Evolutionary conservation across 2,113 vertebrate species (phyloP).

Genomic region (Carassius gibelio): DNA sequence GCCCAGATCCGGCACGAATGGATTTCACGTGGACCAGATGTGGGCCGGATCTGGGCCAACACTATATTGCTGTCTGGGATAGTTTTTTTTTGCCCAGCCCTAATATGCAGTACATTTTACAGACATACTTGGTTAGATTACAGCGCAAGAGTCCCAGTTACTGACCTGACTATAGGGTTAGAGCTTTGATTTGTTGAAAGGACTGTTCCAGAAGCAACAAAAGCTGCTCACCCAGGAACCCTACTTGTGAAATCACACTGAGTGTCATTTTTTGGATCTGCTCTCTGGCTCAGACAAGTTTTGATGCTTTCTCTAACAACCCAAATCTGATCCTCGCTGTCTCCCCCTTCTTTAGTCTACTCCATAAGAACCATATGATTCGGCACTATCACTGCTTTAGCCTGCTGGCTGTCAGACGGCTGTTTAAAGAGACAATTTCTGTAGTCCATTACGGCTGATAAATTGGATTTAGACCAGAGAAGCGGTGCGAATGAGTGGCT

Average conservation of each 20-base stretch:
- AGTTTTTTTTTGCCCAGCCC: too few species aligned
- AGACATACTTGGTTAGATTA: background rate
- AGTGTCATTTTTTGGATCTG: background rate
- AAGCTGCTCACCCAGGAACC: background rate
- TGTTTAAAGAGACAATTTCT: constrained; percentile 70
- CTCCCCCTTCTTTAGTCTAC: constrained; percentile 13
- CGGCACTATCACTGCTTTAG: constrained; percentile 47
- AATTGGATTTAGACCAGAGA: constrained; percentile 72
- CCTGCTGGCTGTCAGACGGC: constrained; percentile 59
- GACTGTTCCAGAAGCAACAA: background rate
- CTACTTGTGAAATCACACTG: background rate
- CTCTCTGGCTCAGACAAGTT: background rate
- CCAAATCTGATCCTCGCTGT: background rate
- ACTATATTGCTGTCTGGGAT: too few species aligned
- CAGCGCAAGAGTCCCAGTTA: background rate
- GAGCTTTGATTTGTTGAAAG: background rate
- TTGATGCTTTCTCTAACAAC: constrained; percentile 13
- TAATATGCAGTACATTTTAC: too few species aligned
- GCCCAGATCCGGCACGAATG: too few species aligned
- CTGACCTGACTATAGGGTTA: background rate
- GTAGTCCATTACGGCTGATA: constrained; percentile 75
- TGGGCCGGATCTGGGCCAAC: too few species aligned
- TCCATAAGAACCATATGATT: constrained; percentile 52
- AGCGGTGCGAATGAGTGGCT: constrained; percentile 62
- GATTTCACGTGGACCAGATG: too few species aligned